A percentile compares a stretch with the other conserved stretches of the same genome.
phyloP scores from a whole-genome alignment of 1,140 invertebrate species.

The Drosophila bifasciata region DNA sequence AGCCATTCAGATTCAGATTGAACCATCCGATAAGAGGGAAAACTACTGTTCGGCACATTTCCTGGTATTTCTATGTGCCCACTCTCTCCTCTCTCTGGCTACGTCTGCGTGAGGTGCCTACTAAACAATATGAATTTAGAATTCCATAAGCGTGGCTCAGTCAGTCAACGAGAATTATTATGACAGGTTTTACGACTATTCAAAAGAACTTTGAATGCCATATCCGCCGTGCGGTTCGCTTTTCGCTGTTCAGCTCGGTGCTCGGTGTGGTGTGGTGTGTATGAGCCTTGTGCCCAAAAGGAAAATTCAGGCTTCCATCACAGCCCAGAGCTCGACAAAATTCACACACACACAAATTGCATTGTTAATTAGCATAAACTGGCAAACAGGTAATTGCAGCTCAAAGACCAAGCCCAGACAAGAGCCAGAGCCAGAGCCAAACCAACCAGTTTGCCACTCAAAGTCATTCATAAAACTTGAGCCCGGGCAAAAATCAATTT shows the following conservation, averaged over 20 bases:
- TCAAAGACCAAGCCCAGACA: slow-evolving; percentile 22
- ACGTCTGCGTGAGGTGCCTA: slow-evolving; percentile 42
- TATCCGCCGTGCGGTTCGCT: slow-evolving; percentile 30
- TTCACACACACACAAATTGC: slow-evolving; percentile 51
- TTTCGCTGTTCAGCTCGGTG: too few relatives aligned
- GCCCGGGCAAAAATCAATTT: slow-evolving; percentile 57
- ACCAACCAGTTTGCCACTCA: slow-evolving; percentile 67
- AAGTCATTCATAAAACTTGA: slow-evolving; percentile 69
- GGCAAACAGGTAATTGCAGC: slow-evolving; percentile 58
- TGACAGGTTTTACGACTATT: slow-evolving; percentile 36
- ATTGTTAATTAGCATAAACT: slow-evolving; percentile 73
- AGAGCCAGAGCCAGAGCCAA: slow-evolving; percentile 9
- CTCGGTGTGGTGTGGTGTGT: background rate
- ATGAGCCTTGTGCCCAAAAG: slow-evolving; percentile 44
- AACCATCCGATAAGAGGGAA: slow-evolving; percentile 60
- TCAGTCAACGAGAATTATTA: slow-evolving; percentile 28
- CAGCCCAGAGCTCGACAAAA: slow-evolving; percentile 23
- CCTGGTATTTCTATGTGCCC: slow-evolving; percentile 59
- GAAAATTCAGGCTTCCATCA: slow-evolving; percentile 18
- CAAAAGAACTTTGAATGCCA: slow-evolving; percentile 33
- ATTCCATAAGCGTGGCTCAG: slow-evolving; percentile 50
- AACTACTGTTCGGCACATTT: slow-evolving; percentile 56
- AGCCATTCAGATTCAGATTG: slow-evolving; percentile 51
- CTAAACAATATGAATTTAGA: slow-evolving; percentile 51
- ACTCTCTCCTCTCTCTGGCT: slow-evolving; percentile 16